Evolutionary conservation across 1,140 invertebrate species (phyloP).

Genomic region (Oncopeltus fasciatus): DNA sequence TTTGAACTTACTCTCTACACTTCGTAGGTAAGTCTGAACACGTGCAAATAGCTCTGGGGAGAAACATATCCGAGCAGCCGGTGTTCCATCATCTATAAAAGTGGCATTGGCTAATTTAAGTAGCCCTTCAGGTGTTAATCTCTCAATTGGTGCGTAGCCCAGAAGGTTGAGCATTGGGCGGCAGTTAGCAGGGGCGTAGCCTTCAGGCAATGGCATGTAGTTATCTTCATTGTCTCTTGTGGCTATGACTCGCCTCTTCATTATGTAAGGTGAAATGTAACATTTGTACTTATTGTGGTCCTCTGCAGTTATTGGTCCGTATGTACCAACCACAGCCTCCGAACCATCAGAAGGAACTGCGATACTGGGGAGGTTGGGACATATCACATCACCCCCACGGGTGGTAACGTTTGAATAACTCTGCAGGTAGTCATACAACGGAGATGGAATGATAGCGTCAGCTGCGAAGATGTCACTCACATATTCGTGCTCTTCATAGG

Average conservation of each 20-base stretch:
- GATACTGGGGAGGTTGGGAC: neutral
- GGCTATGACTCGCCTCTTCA: neutral
- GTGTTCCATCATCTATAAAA: neutral
- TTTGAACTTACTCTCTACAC: neutral
- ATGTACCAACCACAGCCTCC: neutral
- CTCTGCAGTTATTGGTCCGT: neutral
- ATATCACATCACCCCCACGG: neutral
- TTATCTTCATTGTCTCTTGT: neutral
- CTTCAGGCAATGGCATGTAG: neutral
- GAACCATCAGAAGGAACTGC: neutral
- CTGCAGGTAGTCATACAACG: neutral
- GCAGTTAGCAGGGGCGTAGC: neutral
- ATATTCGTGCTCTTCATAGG: neutral
- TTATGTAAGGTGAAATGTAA: neutral
- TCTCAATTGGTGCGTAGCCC: neutral
- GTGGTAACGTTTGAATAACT: neutral
- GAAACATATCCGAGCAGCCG: neutral
- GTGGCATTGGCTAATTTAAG: neutral
- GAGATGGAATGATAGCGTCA: neutral
- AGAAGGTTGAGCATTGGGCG: neutral
- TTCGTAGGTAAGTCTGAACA: neutral
- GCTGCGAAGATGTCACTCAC: neutral
- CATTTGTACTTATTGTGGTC: neutral
- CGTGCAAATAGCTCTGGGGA: neutral
- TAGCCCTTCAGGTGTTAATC: neutral